phyloP scores from a whole-genome alignment of 2,797 vertebrate genomes.

The Dromococcyx pavoninus region DNA sequence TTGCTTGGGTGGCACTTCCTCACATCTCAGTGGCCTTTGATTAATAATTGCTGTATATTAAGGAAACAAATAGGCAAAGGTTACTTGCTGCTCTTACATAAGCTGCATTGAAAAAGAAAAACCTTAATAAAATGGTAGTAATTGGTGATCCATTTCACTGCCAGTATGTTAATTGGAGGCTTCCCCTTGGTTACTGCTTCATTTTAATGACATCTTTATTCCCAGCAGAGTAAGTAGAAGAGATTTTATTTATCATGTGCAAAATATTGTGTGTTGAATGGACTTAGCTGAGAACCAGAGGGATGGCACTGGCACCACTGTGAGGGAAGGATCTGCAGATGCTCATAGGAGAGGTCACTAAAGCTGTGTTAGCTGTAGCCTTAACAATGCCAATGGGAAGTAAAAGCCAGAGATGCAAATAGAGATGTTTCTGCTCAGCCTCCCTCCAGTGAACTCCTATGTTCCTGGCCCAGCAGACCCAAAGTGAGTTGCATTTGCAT shows the following conservation, averaged over 20 bases:
- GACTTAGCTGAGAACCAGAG: neutral
- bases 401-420: neutral
- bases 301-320: neutral
- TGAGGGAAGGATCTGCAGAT: neutral
- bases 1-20: neutral
- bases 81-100: neutral
- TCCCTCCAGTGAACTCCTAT: neutral
- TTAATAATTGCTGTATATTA: neutral
- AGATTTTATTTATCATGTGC: neutral
- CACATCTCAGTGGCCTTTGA: neutral
- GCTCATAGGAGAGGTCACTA: neutral
- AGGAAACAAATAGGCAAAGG: neutral
- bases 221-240: neutral
- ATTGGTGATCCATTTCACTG: neutral
- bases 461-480: conserved; percentile 23
- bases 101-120: neutral
- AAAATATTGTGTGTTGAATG: neutral
- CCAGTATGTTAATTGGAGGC: neutral
- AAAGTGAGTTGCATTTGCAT: neutral
- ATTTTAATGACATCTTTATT: neutral
- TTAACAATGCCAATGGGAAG: neutral
- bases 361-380: neutral
- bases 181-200: neutral
- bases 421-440: neutral
- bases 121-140: neutral